Percentiles rank a stretch among this genome's conserved stretches.
Evolutionary conservation across 2,888 invertebrate species (phyloP).

Genomic region (Calliphora vomitoria): DNA sequence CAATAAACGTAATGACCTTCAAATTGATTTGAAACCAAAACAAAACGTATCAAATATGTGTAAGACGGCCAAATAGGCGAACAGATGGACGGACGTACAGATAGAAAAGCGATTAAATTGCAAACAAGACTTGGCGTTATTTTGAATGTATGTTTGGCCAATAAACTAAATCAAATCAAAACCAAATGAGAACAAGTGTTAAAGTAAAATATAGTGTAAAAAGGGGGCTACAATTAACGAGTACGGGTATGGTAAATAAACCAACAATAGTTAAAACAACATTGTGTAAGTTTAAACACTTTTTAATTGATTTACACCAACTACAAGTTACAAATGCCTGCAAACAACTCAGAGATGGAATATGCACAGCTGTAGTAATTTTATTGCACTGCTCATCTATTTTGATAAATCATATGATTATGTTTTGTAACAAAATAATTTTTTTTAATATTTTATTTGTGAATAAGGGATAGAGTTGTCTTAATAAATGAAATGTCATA

Average conservation of each 20-base stretch:
- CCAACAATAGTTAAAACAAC: neutral
- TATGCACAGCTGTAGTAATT: neutral
- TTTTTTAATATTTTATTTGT: too few relatives aligned
- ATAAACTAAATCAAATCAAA: neutral
- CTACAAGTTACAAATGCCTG: neutral
- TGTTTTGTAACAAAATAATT: too few relatives aligned
- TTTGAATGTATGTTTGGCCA: neutral
- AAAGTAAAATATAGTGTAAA: neutral
- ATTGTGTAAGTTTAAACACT: neutral
- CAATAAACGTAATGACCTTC: slow-evolving; percentile 64
- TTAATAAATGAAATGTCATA: too few relatives aligned
- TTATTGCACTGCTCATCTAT: too few relatives aligned
- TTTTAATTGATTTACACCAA: slow-evolving; percentile 6
- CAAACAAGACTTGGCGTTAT: neutral
- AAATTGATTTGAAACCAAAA: slow-evolving; percentile 47
- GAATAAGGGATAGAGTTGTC: too few relatives aligned
- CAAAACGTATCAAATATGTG: slow-evolving; percentile 17
- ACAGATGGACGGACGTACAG: neutral
- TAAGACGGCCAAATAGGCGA: neutral
- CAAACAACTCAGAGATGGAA: neutral
- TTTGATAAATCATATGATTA: too few relatives aligned
- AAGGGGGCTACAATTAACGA: neutral
- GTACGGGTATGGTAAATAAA: too few relatives aligned
- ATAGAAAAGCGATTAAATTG: slow-evolving; percentile 15
- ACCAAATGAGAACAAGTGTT: slow-evolving; percentile 4